Conservation (phyloP, 2,797 vertebrate species). For the Phrynocephalus forsythii region DNA sequence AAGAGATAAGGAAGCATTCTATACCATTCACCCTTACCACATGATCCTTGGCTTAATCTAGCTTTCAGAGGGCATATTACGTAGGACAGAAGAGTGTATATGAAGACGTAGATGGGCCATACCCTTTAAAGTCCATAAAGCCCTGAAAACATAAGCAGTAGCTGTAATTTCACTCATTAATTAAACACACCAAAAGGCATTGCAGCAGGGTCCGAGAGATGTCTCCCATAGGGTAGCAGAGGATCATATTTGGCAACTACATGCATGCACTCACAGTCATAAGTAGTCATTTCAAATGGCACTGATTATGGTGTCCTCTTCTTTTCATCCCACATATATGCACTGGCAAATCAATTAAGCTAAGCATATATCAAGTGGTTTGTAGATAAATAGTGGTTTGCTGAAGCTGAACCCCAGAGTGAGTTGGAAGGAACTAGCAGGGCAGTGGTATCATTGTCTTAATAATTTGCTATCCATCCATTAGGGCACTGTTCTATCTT, state of each 20-base stretch:
- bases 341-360: not conserved
- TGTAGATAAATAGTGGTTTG: not conserved
- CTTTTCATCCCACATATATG: conserved; percentile 16
- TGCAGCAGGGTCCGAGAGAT: not conserved
- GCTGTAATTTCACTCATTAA: not conserved
- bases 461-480: conserved; percentile 41
- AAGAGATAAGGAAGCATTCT: no score
- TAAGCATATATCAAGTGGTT: not conserved
- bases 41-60: no score
- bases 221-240: not conserved
- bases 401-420: conserved; percentile 3
- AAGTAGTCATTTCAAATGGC: not conserved
- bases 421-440: conserved; percentile 28
- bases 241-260: not conserved
- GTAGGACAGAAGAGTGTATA: no score
- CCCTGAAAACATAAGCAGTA: not conserved
- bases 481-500: conserved; percentile 50
- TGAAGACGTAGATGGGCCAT: no score
- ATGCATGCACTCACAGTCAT: not conserved
- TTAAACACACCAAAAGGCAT: not conserved
- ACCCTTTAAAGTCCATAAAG: not conserved
- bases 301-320: not conserved
- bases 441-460: conserved; percentile 30
- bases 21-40: no score
- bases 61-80: no score